Percentiles rank a stretch among this genome's conserved stretches.
Evolutionary conservation across 2,113 vertebrate species (phyloP).

Genomic region (Hyaena hyaena): DNA sequence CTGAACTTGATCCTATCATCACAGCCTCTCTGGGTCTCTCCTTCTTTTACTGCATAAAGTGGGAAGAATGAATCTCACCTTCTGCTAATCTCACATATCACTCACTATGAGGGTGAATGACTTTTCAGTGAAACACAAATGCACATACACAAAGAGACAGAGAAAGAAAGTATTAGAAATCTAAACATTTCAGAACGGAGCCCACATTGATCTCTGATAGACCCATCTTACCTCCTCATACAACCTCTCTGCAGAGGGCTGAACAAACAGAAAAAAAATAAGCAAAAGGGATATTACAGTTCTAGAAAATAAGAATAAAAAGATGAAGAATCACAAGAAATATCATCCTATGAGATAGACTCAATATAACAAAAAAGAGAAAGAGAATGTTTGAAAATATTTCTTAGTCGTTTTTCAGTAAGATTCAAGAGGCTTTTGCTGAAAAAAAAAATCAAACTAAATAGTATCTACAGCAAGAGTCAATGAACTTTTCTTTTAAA

Average conservation of each 20-base stretch:
- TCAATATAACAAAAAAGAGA: neutral
- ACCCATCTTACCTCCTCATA: neutral
- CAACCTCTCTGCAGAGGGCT: neutral
- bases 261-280: neutral
- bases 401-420: neutral
- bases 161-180: neutral
- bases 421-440: constrained; percentile 8
- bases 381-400: neutral
- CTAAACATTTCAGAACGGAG: neutral
- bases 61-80: neutral
- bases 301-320: neutral
- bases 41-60: neutral
- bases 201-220: neutral
- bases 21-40: neutral
- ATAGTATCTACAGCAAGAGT: neutral
- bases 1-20: rapidly evolving
- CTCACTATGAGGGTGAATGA: neutral
- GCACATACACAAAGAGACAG: neutral
- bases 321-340: neutral
- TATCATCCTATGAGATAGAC: neutral
- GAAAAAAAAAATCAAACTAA: constrained; percentile 20
- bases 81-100: neutral
- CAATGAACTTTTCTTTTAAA: constrained; percentile 7
- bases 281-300: neutral
- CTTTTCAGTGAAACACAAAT: neutral